These are phyloP conservation scores for Xanthia togata DNA, from an alignment of 2,888 invertebrate species.

Conservation along the genomic window DNA sequence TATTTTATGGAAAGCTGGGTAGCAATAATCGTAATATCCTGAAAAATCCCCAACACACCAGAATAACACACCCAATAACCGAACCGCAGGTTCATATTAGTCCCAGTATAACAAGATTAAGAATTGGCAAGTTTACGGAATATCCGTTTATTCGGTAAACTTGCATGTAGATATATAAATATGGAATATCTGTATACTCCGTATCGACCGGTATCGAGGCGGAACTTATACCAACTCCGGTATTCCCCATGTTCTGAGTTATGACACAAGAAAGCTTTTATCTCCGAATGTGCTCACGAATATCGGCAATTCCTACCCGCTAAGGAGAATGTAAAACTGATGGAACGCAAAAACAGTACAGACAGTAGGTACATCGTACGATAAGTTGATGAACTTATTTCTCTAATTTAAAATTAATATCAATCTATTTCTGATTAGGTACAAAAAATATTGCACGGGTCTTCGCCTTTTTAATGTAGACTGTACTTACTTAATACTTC, in stretches of 20 bases:
- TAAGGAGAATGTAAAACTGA: constrained; percentile 12
- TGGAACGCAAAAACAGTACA: constrained; percentile 13
- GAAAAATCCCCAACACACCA: neutral
- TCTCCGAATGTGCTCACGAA: constrained; percentile 71
- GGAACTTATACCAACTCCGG: constrained; percentile 70
- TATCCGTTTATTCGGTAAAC: constrained; percentile 21
- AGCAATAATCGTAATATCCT: neutral
- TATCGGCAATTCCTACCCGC: constrained; percentile 42
- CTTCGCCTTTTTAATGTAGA: neutral
- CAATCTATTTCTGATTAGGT: neutral
- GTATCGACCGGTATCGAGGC: constrained; percentile 43
- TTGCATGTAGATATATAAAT: no score
- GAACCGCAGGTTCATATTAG: constrained; percentile 13
- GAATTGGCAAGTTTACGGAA: constrained; percentile 35
- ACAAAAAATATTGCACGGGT: neutral
- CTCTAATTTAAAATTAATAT: neutral
- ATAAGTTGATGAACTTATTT: neutral
- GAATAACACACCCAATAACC: constrained; percentile 34
- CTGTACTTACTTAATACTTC: no score
- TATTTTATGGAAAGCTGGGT: neutral
- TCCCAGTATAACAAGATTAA: constrained; percentile 40
- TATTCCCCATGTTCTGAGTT: constrained; percentile 73
- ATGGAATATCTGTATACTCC: constrained; percentile 18
- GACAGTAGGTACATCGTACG: neutral
- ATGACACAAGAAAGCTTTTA: constrained; percentile 84